These are phyloP conservation scores for Pao palembangensis DNA, from an alignment of 2,113 vertebrate genomes.

Conservation along the genomic window DNA sequence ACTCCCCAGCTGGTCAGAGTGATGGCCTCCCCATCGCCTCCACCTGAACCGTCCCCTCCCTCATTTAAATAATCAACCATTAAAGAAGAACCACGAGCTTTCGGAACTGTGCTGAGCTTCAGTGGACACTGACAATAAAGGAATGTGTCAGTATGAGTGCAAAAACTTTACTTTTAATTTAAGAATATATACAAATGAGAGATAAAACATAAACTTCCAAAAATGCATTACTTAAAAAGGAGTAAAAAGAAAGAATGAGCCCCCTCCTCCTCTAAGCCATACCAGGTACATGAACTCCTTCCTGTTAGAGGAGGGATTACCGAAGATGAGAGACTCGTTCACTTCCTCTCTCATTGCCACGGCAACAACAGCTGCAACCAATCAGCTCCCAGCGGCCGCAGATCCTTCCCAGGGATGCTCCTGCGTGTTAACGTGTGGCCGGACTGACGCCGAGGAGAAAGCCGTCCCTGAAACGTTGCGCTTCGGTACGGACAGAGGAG, in stretches of 20 bases:
- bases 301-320: conserved; percentile 53
- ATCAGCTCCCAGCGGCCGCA: conserved; percentile 51
- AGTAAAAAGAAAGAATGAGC: conserved; percentile 33
- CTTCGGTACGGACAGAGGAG: conserved; percentile 17
- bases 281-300: conserved; percentile 72
- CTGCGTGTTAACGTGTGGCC: conserved; percentile 51
- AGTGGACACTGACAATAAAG: conserved; percentile 47
- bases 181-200: conserved; percentile 60
- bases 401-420: conserved; percentile 56
- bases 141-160: conserved; percentile 64
- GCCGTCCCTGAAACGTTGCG: conserved; percentile 50
- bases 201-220: conserved; percentile 58
- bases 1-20: conserved; percentile 39
- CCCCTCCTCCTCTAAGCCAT: conserved; percentile 81
- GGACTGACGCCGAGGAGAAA: conserved; percentile 58
- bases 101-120: conserved; percentile 57
- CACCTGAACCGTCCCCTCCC: conserved; percentile 16
- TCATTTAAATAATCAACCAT: conserved; percentile 54
- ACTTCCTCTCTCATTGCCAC: conserved; percentile 69
- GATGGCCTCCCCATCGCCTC: conserved; percentile 15
- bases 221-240: conserved; percentile 50
- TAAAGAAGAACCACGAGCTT: conserved; percentile 59
- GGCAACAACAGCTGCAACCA: conserved; percentile 72
- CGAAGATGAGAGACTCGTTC: conserved; percentile 68
- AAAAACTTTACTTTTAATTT: conserved; percentile 44